These are phyloP conservation scores for Drosophila tripunctata DNA, from an alignment of 2,888 invertebrate species.

Conservation along the genomic window DNA sequence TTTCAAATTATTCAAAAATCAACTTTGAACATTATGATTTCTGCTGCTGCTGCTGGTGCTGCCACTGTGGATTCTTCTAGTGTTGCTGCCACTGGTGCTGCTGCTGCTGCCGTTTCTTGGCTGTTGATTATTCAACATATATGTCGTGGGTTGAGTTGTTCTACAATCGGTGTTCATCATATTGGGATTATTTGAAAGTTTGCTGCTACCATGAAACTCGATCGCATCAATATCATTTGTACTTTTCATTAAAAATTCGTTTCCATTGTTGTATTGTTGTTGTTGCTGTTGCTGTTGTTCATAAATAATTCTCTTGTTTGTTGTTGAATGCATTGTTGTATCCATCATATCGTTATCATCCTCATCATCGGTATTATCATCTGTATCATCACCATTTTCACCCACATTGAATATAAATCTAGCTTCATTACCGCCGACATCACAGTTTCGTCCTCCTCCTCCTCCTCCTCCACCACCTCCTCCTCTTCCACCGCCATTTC, in stretches of 20 bases:
- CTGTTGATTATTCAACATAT: conserved; percentile 13
- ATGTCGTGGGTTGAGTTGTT: conserved; percentile 10
- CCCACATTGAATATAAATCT: conserved; percentile 66
- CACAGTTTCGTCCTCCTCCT: conserved; percentile 10
- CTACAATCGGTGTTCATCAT: conserved; percentile 20
- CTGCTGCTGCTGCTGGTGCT: too few relatives aligned
- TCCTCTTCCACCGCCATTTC: not conserved
- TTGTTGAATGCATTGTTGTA: conserved; percentile 6
- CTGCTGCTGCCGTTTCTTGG: conserved; percentile 13
- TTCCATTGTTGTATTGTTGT: conserved; percentile 52
- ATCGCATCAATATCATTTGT: conserved; percentile 76
- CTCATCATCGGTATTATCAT: conserved; percentile 57
- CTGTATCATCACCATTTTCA: conserved; percentile 66
- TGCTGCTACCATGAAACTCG: conserved; percentile 64
- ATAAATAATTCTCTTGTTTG: conserved; percentile 45
- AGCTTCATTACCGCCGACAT: conserved; percentile 53
- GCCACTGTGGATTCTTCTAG: conserved; percentile 10
- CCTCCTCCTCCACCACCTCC: conserved; percentile 3
- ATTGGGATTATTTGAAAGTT: conserved; percentile 16
- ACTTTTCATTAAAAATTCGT: conserved; percentile 72
- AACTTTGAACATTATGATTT: conserved; percentile 52
- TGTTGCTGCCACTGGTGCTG: not conserved
- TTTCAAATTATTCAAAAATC: conserved; percentile 48
- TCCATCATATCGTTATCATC: conserved; percentile 47
- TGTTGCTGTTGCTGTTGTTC: conserved; percentile 35